A percentile compares a stretch with the other conserved stretches of the same genome.
Evolutionary conservation across 2,797 vertebrate genomes (phyloP).

Genomic region (Scolopax bukidnonensis): DNA sequence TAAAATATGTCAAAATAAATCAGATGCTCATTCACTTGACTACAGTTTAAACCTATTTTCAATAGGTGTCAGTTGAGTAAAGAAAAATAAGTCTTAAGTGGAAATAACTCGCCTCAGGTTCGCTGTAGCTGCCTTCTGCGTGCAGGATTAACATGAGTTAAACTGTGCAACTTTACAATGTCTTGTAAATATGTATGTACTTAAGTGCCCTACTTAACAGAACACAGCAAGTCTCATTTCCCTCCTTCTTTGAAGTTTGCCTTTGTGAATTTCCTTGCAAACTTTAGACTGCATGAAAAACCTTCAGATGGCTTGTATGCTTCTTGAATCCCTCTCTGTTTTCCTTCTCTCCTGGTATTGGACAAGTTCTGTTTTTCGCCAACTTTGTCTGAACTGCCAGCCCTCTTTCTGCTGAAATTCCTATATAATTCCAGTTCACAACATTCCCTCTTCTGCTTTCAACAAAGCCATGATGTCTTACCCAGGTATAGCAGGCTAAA

Average conservation of each 20-base stretch:
- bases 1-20: not conserved
- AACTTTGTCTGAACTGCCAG: not conserved
- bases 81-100: not conserved
- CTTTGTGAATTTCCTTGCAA: not conserved
- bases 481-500: not conserved
- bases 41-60: not conserved
- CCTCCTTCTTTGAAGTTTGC: not conserved
- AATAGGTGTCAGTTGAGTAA: not conserved
- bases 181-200: accelerated
- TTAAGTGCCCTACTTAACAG: not conserved
- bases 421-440: not conserved
- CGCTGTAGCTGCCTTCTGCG: not conserved
- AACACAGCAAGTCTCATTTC: not conserved
- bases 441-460: not conserved
- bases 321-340: not conserved
- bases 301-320: not conserved
- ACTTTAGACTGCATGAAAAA: accelerated
- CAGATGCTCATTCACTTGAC: not conserved
- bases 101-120: not conserved
- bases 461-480: not conserved
- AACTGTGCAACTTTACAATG: not conserved
- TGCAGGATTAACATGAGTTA: not conserved
- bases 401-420: not conserved
- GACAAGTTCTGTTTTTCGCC: not conserved
- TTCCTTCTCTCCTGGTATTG: not conserved